Evolutionary conservation across 23 tunicate genomes (phyloP).

Genomic region (Trididemnum nubilum): DNA sequence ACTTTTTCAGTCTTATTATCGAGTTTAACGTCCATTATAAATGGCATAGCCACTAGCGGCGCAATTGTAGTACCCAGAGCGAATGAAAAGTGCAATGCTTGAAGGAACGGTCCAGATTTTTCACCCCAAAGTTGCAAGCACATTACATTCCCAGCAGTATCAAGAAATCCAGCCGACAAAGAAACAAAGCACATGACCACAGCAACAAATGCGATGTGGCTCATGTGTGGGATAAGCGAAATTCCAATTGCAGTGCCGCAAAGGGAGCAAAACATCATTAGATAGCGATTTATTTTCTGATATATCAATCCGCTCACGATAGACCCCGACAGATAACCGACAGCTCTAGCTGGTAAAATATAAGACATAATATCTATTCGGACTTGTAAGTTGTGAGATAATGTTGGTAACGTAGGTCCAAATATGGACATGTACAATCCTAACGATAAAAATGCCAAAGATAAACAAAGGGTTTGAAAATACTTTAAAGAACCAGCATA

Average conservation of each 20-base stretch:
- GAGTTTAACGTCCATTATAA: conserved; percentile 42
- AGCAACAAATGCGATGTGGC: conserved; percentile 20
- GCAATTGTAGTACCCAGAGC: conserved; percentile 75
- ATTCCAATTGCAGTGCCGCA: conserved; percentile 42
- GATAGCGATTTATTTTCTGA: conserved; percentile 35
- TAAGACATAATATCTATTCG: conserved; percentile 35
- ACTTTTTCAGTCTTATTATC: not conserved
- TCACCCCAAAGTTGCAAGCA: conserved; percentile 73
- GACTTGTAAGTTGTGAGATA: conserved; percentile 56
- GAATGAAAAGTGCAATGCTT: conserved; percentile 71
- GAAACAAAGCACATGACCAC: conserved; percentile 36
- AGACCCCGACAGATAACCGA: conserved; percentile 72
- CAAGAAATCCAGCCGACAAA: conserved; percentile 66
- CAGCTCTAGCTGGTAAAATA: conserved; percentile 65
- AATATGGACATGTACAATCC: conserved; percentile 63
- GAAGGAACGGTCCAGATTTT: conserved; percentile 74
- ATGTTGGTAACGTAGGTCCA: conserved; percentile 82
- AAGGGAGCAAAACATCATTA: conserved; percentile 39
- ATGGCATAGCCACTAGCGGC: conserved; percentile 74
- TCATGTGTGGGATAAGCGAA: conserved; percentile 32
- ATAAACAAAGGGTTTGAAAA: conserved; percentile 19
- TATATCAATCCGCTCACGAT: conserved; percentile 59
- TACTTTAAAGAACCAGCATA: not conserved
- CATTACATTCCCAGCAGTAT: conserved; percentile 81
- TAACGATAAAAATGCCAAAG: conserved; percentile 23